Evolutionary conservation across 2,797 vertebrate species (phyloP).

Genomic region (Craterocephalus amniculus): DNA sequence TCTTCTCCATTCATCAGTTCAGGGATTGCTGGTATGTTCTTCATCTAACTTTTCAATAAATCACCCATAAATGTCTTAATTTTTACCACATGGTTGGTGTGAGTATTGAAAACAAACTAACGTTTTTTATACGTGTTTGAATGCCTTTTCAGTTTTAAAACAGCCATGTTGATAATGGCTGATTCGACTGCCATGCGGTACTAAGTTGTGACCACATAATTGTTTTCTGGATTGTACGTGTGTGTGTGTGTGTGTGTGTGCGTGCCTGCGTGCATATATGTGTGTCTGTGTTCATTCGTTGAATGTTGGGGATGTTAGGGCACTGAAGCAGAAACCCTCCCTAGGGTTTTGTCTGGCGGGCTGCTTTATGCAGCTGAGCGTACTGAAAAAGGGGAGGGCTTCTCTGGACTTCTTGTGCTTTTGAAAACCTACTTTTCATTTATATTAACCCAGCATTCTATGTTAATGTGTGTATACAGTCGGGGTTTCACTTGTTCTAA

Average conservation of each 20-base stretch:
- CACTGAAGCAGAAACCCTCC: conserved; percentile 79
- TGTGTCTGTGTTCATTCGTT: conserved; percentile 60
- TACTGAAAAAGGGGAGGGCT: conserved; percentile 71
- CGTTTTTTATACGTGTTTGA: not conserved
- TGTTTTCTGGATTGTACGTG: conserved; percentile 63
- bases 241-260: conserved; percentile 44
- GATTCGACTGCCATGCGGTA: conserved; percentile 22
- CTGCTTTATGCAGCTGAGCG: conserved; percentile 76
- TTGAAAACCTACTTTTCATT: conserved; percentile 66
- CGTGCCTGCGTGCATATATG: conserved; percentile 18
- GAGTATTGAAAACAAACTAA: not conserved
- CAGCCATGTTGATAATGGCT: conserved; percentile 27
- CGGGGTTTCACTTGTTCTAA: conserved; percentile 20
- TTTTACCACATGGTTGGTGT: not conserved
- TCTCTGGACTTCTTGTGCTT: conserved; percentile 74
- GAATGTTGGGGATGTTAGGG: conserved; percentile 77
- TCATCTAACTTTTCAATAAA: not conserved
- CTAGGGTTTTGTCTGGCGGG: conserved; percentile 77
- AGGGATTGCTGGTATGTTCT: conserved; percentile 88
- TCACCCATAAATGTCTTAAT: not conserved
- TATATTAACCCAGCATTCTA: conserved; percentile 44
- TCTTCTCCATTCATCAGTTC: conserved; percentile 92
- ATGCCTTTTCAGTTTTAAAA: conserved; percentile 22
- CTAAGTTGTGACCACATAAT: conserved; percentile 52
- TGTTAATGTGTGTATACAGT: conserved; percentile 17